Conservation (phyloP, 2,888 invertebrate species). For the Eulithis prunata region DNA sequence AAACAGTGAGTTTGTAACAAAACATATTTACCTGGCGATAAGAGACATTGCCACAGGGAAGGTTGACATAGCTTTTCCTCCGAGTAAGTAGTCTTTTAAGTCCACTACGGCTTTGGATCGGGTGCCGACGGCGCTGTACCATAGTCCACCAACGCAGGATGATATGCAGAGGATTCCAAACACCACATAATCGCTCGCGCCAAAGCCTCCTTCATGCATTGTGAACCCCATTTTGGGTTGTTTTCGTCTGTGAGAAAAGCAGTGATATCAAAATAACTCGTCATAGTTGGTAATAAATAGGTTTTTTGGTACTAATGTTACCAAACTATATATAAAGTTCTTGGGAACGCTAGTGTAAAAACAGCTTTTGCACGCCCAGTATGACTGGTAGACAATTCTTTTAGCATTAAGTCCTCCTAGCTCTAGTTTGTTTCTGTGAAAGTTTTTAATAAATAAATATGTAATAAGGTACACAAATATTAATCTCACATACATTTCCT, state of each 20-base stretch:
- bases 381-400: too few relatives aligned
- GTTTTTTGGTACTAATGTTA: too few relatives aligned
- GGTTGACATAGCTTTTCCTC: slow-evolving; percentile 88
- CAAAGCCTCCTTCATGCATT: slow-evolving; percentile 72
- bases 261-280: neutral
- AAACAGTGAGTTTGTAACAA: neutral
- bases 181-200: slow-evolving; percentile 85
- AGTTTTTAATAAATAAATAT: too few relatives aligned
- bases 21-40: slow-evolving; percentile 87
- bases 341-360: too few relatives aligned
- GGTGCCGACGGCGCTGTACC: slow-evolving; percentile 84
- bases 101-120: slow-evolving; percentile 79
- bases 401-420: too few relatives aligned
- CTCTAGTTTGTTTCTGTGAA: too few relatives aligned
- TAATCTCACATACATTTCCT: too few relatives aligned
- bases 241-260: slow-evolving; percentile 33
- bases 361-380: too few relatives aligned
- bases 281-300: too few relatives aligned
- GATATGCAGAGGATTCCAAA: slow-evolving; percentile 88
- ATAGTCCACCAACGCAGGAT: slow-evolving; percentile 92
- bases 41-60: slow-evolving; percentile 95
- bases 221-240: slow-evolving; percentile 66
- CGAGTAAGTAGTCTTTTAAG: slow-evolving; percentile 90
- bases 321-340: too few relatives aligned
- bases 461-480: too few relatives aligned